Base-by-base conservation (phyloP, 64 coral and sea anemone species). In the Dendrophyllia cribrosa region DNA sequence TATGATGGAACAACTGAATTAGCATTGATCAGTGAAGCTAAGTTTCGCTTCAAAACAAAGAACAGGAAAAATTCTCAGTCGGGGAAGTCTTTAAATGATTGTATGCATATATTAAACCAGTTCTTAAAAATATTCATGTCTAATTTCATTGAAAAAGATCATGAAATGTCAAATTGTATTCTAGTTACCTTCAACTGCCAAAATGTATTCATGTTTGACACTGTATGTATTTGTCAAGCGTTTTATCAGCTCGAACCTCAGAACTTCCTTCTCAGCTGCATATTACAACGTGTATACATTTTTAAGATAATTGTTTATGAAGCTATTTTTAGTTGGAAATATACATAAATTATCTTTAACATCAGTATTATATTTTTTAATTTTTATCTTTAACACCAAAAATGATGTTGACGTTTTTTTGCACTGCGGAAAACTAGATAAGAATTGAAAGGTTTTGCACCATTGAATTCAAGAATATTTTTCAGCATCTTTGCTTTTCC, bases 291-390 rank as follows among this genome's bases (percentile, higher is more conserved):
- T 20, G 13, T 64, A 64, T 19, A 15, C 19, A 19, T 64, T 64
- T 19, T 15, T 20, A 4, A 24, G 2, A 3, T 77, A 8, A 55
- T 77, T 77, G 75, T 77, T 77, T 77, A 55, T 77, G 50, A 51
- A 55, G 51, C 75, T 77, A 77, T 77, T 55, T 77, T 77, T 55
- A 56, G 75, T 12, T 14, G 43, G 51, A 77, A 23, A 51, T 20
- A 20, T 48, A 44, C 22, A 55, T 25, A 56, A 64, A 64, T 64
- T 19, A 64, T 14, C 15, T 17, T 19, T 58, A 58, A 20, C 17
- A 17, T 19, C 61, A 63, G 9, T 19, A 14, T 16, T 64, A 64
- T 12, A 64, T 17, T 14, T 0, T 64, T 64, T 64, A 19, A 64
- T 17, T 15, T 64, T 20, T 64, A 6, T 64, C 19, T 19, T 19